Percentiles rank a stretch among this genome's conserved stretches.
Conservation (phyloP, 2,888 invertebrate genomes). For the Uropetala carovei region DNA sequence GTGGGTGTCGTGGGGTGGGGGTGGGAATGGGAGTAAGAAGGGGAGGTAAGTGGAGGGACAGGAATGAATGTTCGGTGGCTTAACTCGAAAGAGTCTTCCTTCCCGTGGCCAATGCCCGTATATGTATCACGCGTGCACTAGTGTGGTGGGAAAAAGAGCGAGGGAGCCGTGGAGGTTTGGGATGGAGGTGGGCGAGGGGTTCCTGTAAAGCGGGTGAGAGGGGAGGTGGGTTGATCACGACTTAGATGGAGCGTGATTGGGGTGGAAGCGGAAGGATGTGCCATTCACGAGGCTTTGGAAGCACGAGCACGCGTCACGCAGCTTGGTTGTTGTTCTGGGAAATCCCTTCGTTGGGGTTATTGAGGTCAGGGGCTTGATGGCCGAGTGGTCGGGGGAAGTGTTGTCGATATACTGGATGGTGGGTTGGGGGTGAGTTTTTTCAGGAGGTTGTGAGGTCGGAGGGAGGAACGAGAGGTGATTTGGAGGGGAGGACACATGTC, state of each 20-base stretch:
- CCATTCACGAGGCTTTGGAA: constrained; percentile 42
- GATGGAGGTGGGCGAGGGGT: neutral
- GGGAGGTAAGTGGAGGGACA: neutral
- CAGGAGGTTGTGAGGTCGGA: neutral
- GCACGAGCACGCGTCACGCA: constrained; percentile 49
- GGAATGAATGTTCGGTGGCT: neutral
- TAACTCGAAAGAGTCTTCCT: neutral
- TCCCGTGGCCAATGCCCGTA: constrained; percentile 49
- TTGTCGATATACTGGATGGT: neutral
- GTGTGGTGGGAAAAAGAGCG: constrained; percentile 39
- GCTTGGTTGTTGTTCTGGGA: constrained; percentile 40
- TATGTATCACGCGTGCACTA: constrained; percentile 48
- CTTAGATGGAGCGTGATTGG: constrained; percentile 64
- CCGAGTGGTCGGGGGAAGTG: neutral
- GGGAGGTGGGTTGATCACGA: constrained; percentile 52
- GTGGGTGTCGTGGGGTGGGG: neutral
- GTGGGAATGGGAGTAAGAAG: neutral
- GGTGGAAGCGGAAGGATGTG: constrained; percentile 62
- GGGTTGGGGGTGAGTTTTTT: neutral
- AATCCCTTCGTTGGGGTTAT: constrained; percentile 58
- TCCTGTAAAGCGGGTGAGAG: neutral
- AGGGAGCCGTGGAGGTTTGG: neutral
- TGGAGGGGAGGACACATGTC: neutral
- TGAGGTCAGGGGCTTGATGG: constrained; percentile 50
- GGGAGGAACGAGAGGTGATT: neutral